Conservation (phyloP, 1,140 invertebrate genomes). For the Panagrolaimus sp. region DNA sequence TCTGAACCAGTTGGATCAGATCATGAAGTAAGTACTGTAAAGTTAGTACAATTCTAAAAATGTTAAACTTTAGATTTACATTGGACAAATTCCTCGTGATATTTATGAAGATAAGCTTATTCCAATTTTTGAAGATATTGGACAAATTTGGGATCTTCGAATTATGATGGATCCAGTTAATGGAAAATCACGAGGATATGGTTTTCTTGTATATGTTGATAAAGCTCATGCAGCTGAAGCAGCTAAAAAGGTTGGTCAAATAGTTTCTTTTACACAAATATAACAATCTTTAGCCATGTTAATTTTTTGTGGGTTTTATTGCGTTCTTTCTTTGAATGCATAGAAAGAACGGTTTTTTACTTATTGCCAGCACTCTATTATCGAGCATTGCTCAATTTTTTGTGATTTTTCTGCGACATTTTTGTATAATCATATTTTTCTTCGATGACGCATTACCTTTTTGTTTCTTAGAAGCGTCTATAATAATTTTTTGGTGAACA, state of each 20-base stretch:
- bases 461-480: constrained; percentile 8
- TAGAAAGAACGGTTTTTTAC: not conserved
- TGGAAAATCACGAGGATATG: constrained; percentile 92
- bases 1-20: constrained; percentile 73
- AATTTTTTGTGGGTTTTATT: constrained; percentile 12
- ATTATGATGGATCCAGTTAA: constrained; percentile 97
- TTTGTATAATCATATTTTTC: not conserved
- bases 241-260: constrained; percentile 78
- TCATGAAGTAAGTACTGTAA: constrained; percentile 72
- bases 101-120: constrained; percentile 98
- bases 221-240: constrained; percentile 83
- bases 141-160: constrained; percentile 92
- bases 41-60: too few species aligned
- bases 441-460: constrained; percentile 3
- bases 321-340: constrained; percentile 5
- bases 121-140: constrained; percentile 92
- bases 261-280: constrained; percentile 14
- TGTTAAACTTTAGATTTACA: constrained; percentile 60
- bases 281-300: constrained; percentile 19
- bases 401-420: constrained; percentile 14
- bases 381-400: constrained; percentile 13
- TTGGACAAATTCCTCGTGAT: constrained; percentile 97
- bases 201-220: constrained; percentile 94
- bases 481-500: not conserved
- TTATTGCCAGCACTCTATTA: constrained; percentile 3